Evolutionary conservation across 2,888 invertebrate species (phyloP).

Genomic region (Eristalis tenax): DNA sequence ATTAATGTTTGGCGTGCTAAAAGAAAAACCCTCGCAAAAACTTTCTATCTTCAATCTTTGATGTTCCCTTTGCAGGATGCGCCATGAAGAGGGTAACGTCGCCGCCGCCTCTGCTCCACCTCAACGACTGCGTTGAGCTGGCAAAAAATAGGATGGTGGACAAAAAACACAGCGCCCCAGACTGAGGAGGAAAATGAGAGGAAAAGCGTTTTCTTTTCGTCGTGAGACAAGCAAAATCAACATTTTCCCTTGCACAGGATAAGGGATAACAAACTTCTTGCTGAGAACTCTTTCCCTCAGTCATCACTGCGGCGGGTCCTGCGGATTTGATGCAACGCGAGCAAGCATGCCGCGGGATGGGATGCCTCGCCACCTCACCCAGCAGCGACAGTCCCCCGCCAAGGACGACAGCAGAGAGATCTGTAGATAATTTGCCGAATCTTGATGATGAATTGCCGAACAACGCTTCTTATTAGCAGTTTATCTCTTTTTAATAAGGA

Average conservation of each 20-base stretch:
- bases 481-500: conserved; percentile 62
- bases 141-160: background rate
- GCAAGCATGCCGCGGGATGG: background rate
- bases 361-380: background rate
- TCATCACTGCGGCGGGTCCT: background rate
- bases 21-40: conserved; percentile 39
- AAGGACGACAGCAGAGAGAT: conserved; percentile 48
- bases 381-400: background rate
- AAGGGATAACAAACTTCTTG: conserved; percentile 39
- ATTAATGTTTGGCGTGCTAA: conserved; percentile 63
- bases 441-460: conserved; percentile 69
- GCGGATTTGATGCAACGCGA: conserved; percentile 21
- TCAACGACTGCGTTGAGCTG: background rate
- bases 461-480: conserved; percentile 66
- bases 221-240: conserved; percentile 33
- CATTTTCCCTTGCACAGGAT: conserved; percentile 32
- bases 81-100: background rate
- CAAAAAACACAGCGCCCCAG: background rate
- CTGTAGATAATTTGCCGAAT: conserved; percentile 67
- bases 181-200: background rate
- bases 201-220: conserved; percentile 7
- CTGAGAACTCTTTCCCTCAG: background rate
- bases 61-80: conserved; percentile 35
- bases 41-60: conserved; percentile 51
- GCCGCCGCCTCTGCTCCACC: too few relatives aligned